Evolutionary conservation across 2,113 vertebrate species (phyloP), one percentile per base, ranked within the genome.

Genomic region (Panurus biarmicus): DNA sequence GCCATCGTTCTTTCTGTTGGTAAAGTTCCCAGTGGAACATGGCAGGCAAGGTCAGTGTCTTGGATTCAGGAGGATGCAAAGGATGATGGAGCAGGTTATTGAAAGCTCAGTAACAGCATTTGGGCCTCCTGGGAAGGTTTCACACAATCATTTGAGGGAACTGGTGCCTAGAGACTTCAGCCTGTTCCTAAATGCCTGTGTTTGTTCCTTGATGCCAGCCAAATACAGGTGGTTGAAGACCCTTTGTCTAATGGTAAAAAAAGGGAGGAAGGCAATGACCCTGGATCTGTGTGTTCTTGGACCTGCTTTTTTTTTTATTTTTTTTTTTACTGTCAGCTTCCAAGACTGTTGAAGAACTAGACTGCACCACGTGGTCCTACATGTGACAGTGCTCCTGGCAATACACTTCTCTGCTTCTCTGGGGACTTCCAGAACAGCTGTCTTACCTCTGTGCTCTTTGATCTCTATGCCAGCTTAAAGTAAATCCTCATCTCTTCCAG

Each of bases 251-350:
- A 44, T 19, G 23, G 23, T 64, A 36, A 33, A 75, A 65, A 56
- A 57, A 65, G 31, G 33, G 33, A 80, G 36, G 47, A 81, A 78
- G 51, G n/a, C 75, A 18, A 1, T 42, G 48, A 71, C 51, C 13
- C 15, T 3, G 5, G 33, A 79, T 25, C 10, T 62, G 1, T 0
- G 0, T 67, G 35, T 56, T 70, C 31, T 74, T 81, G 47, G 76
- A 57, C 28, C 22, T 62, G 54, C 9, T 42, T 42, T 42, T 42
- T 42, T 42, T 42, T 42, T 42, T n/a, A n/a, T n/a, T 26, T 47
- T 35, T 35, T 29, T 20, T 57, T 23, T 5, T 33, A 14, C 23
- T 42, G 8, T 57, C 29, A 67, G 56, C 23, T 50, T 15, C 15
- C 2, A 12, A 66, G 22, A 17, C 31, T 48, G 0, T 36, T 74